phyloP scores from a whole-genome alignment of 2,888 invertebrate species.

The Escarpia spicata region DNA sequence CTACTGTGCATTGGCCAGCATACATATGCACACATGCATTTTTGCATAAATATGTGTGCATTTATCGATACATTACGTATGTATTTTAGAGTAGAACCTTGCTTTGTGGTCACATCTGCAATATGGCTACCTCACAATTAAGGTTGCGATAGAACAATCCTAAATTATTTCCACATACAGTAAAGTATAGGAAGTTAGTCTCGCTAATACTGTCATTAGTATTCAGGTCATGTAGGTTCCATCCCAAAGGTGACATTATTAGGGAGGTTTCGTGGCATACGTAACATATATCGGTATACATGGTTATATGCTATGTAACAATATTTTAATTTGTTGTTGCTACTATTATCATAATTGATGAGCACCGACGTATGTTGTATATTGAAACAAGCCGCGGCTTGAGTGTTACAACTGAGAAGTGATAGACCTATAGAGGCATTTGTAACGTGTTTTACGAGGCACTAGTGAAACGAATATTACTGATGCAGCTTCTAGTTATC shows the following conservation, averaged over 20 bases:
- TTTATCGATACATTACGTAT: background rate
- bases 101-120: background rate
- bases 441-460: background rate
- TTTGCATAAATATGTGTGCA: too few relatives aligned
- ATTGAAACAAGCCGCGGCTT: background rate
- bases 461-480: constrained; percentile 13
- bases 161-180: too few relatives aligned
- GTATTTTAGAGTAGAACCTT: background rate
- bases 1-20: too few relatives aligned
- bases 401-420: constrained; percentile 5
- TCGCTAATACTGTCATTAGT: too few relatives aligned
- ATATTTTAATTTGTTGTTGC: background rate
- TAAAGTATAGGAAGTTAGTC: too few relatives aligned
- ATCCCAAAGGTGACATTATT: too few relatives aligned
- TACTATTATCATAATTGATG: background rate
- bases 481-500: background rate
- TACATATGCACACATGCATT: too few relatives aligned
- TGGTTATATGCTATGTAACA: constrained; percentile 13
- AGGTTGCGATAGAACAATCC: too few relatives aligned
- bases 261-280: too few relatives aligned
- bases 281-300: background rate
- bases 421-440: background rate
- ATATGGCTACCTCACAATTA: too few relatives aligned
- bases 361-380: background rate
- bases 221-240: too few relatives aligned